Conservation (phyloP, 2,797 vertebrate species). For the Platalea minor region DNA sequence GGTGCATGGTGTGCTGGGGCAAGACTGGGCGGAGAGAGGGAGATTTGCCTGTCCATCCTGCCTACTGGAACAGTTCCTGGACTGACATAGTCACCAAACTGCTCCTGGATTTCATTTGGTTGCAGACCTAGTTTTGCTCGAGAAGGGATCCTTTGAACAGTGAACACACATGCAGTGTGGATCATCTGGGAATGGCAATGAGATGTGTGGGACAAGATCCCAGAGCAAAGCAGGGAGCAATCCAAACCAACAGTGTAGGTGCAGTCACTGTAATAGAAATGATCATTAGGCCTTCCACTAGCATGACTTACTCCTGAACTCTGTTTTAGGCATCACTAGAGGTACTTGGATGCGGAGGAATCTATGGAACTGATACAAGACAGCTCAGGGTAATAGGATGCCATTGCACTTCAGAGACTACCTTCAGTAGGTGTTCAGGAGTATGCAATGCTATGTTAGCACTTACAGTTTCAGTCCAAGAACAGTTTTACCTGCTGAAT, state of each 20-base stretch:
- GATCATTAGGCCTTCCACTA: background rate
- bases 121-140: background rate
- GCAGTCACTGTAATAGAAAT: background rate
- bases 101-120: background rate
- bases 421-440: background rate
- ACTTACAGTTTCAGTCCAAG: background rate
- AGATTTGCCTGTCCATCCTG: background rate
- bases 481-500: conserved; percentile 78
- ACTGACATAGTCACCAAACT: background rate
- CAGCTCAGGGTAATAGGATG: background rate
- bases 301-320: background rate
- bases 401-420: background rate
- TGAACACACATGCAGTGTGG: background rate
- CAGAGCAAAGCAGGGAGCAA: conserved; percentile 21
- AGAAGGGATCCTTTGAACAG: background rate
- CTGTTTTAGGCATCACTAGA: background rate
- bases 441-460: background rate
- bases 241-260: background rate
- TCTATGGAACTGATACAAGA: background rate
- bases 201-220: background rate
- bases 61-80: background rate
- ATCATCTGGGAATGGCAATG: background rate
- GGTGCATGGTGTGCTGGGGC: background rate
- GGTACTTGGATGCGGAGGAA: background rate
- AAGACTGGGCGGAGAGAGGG: background rate